Base-by-base conservation (phyloP, 2,797 vertebrate species). In the Hoplostethus atlanticus region DNA sequence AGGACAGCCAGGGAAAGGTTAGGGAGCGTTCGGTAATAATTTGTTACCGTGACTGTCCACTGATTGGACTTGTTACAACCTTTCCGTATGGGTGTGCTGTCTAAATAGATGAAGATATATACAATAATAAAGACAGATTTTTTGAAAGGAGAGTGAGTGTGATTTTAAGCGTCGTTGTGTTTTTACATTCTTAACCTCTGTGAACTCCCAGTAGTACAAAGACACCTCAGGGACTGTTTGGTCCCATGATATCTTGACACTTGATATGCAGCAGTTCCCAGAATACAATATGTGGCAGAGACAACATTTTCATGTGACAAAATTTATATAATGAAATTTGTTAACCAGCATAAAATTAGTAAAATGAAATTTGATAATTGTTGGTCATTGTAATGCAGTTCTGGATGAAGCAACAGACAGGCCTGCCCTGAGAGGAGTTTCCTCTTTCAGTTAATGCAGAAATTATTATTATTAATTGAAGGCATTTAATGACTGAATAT, bases 1-100 rank as follows among this genome's bases (percentile, higher is more conserved):
- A 94, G 92, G 94, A 86, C 92, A 51, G 83, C 81, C 86, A 88
- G 86, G 81, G 86, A 53, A 77, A 88, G 91, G 92, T 92, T 91
- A 90, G 87, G 71, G 81, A 88, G 85, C 68, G 79, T 5, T 34
- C 53, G 70, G 40, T n/a, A 66, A 89, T 71, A 71, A 80, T 82
- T 87, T 88, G 81, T 93, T 61, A 63, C 58, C 68, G 76, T 67
- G 85, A 81, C 79, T 73, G 46, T 59, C 81, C 42, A 42, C 64
- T 78, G 82, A 84, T 82, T 71, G 81, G 83, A 84, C 65, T 58
- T 7, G 68, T 77, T 85, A 81, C 60, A 66, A 67, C 8, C 55
- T 68, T 76, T 77, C 81, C 58, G 28, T 72, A 57, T 73, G 75
- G 59, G 58, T 54, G 70, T 52, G 42, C 80, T 82, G 78, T 66